Conservation (phyloP, 2,113 vertebrate genomes). For the Mohoua ochrocephala region DNA sequence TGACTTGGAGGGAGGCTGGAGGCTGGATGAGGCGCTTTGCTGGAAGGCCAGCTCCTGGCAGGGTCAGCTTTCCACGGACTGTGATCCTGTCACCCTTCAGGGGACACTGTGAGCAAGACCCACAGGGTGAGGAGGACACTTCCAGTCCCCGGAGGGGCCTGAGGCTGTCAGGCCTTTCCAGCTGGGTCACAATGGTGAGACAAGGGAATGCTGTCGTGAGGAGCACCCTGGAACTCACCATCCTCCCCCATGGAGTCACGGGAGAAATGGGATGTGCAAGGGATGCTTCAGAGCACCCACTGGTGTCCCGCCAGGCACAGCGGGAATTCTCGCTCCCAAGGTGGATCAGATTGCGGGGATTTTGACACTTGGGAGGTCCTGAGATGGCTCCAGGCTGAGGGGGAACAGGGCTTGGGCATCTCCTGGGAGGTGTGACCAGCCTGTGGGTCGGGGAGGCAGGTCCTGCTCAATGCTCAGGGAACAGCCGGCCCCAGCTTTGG, state of each 20-base stretch:
- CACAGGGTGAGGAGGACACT: neutral
- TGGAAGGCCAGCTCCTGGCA: neutral
- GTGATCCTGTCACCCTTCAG: neutral
- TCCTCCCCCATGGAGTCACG: rapidly evolving
- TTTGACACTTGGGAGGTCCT: neutral
- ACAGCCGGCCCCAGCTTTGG: neutral
- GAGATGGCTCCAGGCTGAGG: neutral
- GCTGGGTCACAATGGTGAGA: neutral
- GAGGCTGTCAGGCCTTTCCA: neutral
- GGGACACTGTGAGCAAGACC: neutral
- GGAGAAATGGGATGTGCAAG: neutral
- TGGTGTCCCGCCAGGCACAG: neutral
- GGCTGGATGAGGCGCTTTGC: neutral
- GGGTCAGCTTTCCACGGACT: neutral
- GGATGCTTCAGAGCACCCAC: neutral
- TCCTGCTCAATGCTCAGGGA: neutral
- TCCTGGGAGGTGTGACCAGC: neutral
- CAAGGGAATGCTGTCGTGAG: neutral
- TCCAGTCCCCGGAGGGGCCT: neutral
- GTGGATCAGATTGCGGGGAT: rapidly evolving
- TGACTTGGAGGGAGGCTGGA: neutral
- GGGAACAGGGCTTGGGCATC: neutral
- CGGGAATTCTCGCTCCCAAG: neutral
- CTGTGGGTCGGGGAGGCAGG: neutral
- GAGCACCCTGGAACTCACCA: neutral